phyloP scores from a whole-genome alignment of 2,888 invertebrate species.

The Ichneumoninae sp. region DNA sequence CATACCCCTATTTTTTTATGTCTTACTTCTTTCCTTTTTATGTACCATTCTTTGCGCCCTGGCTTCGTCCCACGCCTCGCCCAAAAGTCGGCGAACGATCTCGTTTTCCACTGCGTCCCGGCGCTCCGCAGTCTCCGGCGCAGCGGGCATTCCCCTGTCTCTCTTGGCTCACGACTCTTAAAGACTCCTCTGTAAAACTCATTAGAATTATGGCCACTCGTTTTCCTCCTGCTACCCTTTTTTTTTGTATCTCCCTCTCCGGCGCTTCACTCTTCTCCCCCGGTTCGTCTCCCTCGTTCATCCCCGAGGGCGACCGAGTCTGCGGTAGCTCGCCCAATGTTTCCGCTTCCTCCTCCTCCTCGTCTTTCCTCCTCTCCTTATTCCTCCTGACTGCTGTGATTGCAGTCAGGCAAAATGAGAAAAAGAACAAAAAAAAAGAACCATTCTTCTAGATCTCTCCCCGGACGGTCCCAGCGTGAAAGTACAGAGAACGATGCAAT shows the following conservation, averaged over 20 bases:
- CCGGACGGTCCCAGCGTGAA: constrained; percentile 13
- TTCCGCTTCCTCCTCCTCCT: constrained; percentile 1
- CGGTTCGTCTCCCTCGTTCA: neutral
- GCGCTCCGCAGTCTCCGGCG: constrained; percentile 25
- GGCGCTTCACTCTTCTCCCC: constrained; percentile 34
- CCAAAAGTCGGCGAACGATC: constrained; percentile 30
- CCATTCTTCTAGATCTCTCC: constrained; percentile 27
- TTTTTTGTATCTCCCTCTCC: constrained; percentile 40
- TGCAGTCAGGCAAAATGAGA: constrained; percentile 42
- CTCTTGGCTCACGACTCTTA: constrained; percentile 50
- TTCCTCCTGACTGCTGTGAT: constrained; percentile 29
- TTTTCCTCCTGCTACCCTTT: constrained; percentile 35
- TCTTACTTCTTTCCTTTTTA: constrained; percentile 44
- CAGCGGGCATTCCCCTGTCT: constrained; percentile 36
- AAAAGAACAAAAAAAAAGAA: neutral
- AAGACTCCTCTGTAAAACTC: constrained; percentile 64
- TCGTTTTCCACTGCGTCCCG: constrained; percentile 33
- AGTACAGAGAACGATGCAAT: constrained; percentile 50
- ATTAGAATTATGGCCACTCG: constrained; percentile 62
- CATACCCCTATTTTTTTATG: neutral
- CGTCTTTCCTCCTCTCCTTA: constrained; percentile 10
- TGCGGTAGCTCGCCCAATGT: constrained; percentile 21
- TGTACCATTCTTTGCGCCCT: constrained; percentile 25
- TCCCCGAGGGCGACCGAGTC: constrained; percentile 5
- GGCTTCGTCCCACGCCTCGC: constrained; percentile 7